Conservation (phyloP, 2,797 vertebrate genomes). For the Microctenopoma lineatum region DNA sequence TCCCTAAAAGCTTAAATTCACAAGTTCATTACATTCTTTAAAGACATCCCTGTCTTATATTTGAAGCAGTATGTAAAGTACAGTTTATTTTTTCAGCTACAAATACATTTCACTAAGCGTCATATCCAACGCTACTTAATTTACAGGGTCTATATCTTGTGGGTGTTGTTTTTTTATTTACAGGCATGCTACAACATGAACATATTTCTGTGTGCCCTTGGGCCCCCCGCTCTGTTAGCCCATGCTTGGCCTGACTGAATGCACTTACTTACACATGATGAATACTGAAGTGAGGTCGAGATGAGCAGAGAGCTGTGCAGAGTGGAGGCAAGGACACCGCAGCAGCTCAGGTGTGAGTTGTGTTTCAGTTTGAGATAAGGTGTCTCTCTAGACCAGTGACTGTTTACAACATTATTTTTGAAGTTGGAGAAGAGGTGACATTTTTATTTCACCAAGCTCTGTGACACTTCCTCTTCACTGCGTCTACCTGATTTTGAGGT, state of each 20-base stretch:
- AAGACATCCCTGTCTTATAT: neutral
- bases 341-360: conserved; percentile 62
- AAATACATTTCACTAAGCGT: neutral
- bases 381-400: conserved; percentile 45
- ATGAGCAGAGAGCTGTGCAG: conserved; percentile 26
- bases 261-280: conserved; percentile 55
- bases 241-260: conserved; percentile 52
- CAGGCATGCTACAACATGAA: conserved; percentile 7
- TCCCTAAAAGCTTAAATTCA: too few relatives aligned
- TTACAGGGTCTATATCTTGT: neutral
- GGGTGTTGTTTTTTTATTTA: conserved; percentile 6
- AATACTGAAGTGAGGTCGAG: conserved; percentile 40
- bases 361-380: conserved; percentile 54
- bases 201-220: conserved; percentile 2
- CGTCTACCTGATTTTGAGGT: conserved; percentile 30
- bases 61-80: neutral
- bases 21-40: too few relatives aligned
- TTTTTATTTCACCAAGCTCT: conserved; percentile 50
- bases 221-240: conserved; percentile 34
- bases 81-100: neutral
- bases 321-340: conserved; percentile 49
- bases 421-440: conserved; percentile 47
- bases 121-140: too few relatives aligned
- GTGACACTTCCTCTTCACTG: conserved; percentile 33
- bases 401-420: conserved; percentile 63